Evolutionary conservation across 2,888 invertebrate genomes (phyloP), one percentile per base, ranked within the genome.

Genomic region (Philopedon plagiatum): DNA sequence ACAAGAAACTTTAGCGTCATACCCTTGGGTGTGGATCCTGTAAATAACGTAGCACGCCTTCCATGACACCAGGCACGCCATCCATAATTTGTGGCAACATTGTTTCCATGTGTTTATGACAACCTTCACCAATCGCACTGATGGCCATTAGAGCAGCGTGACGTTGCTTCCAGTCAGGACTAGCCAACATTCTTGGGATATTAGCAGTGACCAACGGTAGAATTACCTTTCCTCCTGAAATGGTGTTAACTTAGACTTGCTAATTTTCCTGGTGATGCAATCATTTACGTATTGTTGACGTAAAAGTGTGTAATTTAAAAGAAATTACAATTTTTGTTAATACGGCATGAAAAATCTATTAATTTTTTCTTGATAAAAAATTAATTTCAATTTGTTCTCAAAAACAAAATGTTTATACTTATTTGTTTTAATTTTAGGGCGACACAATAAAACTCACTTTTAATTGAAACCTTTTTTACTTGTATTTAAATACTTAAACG

Each of bases 141-240:
- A 99, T 93, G 0, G 99, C 99, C 98, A 99, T 99, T 37, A 99
- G 89, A 1, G 97, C 99, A 44, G 99, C 99, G 86, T 99, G 96
- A n/a, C 95, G 89, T 77, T 93, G 92, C 79, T 93, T 92, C 96
- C 96, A 96, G 81, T 95, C 92, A 9, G 90, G 88, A 76, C 92
- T 93, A 54, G 89, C 89, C 79, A 99, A 87, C 98, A 99, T 97
- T 37, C 89, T 88, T 0, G 97, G 96, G 76, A 99, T 92, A 57
- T 90, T 90, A 41, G 81, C 83, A 76, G 96, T 93, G 66, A 98
- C 95, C 80, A 95, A 91, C 0, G 95, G 95, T 74, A 99, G 87
- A 87, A 99, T 94, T 0, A 94, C 94, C 88, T 94, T 94, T 26
- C 86, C 86, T 29, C 80, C 79, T 79, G 32, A 13, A 64, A 39